phyloP scores from a whole-genome alignment of 2,888 invertebrate genomes.

The Rugalucina vietnamica region DNA sequence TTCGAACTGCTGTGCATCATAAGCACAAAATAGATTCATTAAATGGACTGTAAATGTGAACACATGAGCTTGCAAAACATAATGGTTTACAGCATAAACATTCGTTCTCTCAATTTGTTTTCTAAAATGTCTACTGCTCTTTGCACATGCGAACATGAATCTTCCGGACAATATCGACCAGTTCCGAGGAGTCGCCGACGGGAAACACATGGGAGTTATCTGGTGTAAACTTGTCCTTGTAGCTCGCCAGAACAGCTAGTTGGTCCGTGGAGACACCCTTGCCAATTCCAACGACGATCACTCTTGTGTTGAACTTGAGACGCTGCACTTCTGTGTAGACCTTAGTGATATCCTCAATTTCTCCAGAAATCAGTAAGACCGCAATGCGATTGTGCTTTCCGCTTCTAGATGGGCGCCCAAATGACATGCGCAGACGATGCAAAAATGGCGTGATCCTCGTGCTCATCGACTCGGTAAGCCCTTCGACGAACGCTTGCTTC shows the following conservation, averaged over 20 bases:
- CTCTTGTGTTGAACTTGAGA: constrained; percentile 20
- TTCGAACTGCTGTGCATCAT: no score
- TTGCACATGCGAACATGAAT: constrained; percentile 35
- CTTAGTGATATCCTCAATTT: constrained; percentile 18
- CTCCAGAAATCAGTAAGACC: constrained; percentile 30
- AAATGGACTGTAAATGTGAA: no score
- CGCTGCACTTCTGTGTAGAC: neutral
- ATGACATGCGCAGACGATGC: constrained; percentile 1
- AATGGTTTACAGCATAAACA: no score
- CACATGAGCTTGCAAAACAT: no score
- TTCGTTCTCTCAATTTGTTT: no score
- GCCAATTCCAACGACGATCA: constrained; percentile 36
- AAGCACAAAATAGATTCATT: no score
- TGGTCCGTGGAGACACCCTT: constrained; percentile 20
- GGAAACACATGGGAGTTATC: constrained; percentile 45
- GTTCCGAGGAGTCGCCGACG: constrained; percentile 6
- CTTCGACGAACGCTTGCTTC: neutral
- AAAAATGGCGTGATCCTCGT: constrained; percentile 15
- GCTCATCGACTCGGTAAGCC: neutral
- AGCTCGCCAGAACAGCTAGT: constrained; percentile 35
- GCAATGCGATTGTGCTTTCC: neutral
- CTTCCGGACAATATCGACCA: constrained; percentile 29
- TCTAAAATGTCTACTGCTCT: constrained; percentile 22
- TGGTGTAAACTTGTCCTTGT: constrained; percentile 20
- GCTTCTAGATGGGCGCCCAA: neutral